These are phyloP conservation scores for Xiphophorus hellerii DNA, from an alignment of 2,113 vertebrate genomes.

Conservation along the genomic window DNA sequence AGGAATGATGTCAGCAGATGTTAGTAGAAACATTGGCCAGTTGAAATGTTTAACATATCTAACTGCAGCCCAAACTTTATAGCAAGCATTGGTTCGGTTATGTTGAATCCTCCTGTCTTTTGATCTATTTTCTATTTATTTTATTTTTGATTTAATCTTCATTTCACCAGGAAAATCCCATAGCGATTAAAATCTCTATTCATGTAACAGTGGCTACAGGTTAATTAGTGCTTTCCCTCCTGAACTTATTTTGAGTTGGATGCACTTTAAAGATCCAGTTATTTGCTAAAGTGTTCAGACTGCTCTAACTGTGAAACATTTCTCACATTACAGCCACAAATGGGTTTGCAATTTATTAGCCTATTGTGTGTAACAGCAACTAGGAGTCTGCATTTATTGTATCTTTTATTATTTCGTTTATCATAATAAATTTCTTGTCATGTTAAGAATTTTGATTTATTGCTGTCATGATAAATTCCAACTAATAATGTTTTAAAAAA, in stretches of 20 bases:
- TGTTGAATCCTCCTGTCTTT: constrained; percentile 17
- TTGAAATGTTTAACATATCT: constrained; percentile 39
- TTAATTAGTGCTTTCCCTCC: background rate
- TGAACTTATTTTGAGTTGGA: background rate
- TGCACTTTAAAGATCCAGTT: background rate
- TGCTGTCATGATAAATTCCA: too few relatives aligned
- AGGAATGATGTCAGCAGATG: constrained; percentile 9
- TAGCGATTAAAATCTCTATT: too few relatives aligned
- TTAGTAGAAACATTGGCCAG: constrained; percentile 68
- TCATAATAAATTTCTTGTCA: too few relatives aligned
- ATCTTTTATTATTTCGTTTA: too few relatives aligned
- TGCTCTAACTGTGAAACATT: background rate
- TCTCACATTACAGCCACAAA: background rate
- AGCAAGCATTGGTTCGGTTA: constrained; percentile 16
- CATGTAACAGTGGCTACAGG: too few relatives aligned
- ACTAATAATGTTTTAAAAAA: too few relatives aligned
- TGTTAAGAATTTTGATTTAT: too few relatives aligned
- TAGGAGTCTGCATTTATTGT: too few relatives aligned
- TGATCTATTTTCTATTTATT: background rate
- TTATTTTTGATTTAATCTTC: too few relatives aligned
- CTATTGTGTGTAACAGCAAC: background rate
- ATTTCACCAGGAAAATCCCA: too few relatives aligned
- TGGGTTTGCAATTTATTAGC: too few relatives aligned
- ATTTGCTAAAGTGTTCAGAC: background rate
- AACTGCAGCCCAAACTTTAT: background rate